These are phyloP conservation scores for Orycteropus afer DNA, from an alignment of 2,113 vertebrate genomes.

Conservation along the genomic window DNA sequence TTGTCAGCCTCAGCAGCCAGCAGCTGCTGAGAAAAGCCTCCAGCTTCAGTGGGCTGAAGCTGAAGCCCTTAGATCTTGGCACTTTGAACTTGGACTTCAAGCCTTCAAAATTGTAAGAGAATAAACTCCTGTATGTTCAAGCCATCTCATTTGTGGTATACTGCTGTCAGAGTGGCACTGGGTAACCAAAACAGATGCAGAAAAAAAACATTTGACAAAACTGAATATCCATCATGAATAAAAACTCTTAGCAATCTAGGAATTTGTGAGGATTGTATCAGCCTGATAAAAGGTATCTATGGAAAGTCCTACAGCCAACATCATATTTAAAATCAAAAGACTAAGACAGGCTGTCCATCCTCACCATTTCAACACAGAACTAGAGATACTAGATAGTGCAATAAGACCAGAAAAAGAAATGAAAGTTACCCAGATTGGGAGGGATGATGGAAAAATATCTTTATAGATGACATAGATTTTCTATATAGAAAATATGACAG, in stretches of 20 bases:
- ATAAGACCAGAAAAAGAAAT: background rate
- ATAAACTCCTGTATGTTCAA: too few species aligned
- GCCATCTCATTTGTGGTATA: too few species aligned
- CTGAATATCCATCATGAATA: background rate
- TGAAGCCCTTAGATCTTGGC: too few species aligned
- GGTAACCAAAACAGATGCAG: too few species aligned
- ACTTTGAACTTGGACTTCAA: too few species aligned
- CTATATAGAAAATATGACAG: background rate
- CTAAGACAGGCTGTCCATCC: background rate
- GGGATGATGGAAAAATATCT: background rate
- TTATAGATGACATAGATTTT: background rate
- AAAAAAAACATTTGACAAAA: background rate
- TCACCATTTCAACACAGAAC: background rate
- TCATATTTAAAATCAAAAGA: background rate
- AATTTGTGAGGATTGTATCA: background rate
- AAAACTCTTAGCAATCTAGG: background rate
- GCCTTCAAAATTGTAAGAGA: too few species aligned
- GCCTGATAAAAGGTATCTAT: background rate
- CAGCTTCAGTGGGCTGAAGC: too few species aligned
- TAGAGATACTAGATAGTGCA: background rate
- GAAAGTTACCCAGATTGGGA: background rate
- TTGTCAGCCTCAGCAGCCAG: too few species aligned
- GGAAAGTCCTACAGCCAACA: background rate
- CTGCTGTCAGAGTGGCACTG: too few species aligned
- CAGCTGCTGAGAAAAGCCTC: too few species aligned